Conservation (phyloP, 2,888 invertebrate genomes). For the Chloroclysta siterata region DNA sequence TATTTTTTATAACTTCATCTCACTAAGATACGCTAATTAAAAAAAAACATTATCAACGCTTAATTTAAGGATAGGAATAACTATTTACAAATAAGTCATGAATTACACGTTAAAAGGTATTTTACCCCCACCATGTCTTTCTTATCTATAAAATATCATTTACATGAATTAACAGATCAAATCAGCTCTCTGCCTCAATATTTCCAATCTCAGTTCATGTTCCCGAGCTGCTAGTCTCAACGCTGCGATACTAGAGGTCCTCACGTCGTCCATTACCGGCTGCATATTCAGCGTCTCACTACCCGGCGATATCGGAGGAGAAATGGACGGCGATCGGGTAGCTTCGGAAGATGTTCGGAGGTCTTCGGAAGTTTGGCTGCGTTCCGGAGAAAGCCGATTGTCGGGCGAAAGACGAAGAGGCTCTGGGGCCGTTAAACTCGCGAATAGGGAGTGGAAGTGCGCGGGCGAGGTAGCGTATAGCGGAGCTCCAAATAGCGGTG, state of each 20-base stretch:
- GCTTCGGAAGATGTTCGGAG: constrained; percentile 58
- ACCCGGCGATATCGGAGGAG: constrained; percentile 83
- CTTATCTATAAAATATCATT: neutral
- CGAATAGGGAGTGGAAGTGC: constrained; percentile 94
- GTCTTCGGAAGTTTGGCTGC: constrained; percentile 54
- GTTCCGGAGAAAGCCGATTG: constrained; percentile 67
- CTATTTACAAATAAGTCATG: constrained; percentile 11
- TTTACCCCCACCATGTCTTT: constrained; percentile 20
- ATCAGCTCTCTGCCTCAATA: constrained; percentile 89
- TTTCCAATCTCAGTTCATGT: constrained; percentile 93
- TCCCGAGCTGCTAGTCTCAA: constrained; percentile 94
- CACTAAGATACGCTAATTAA: constrained; percentile 1
- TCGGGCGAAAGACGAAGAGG: constrained; percentile 71
- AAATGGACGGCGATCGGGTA: constrained; percentile 72
- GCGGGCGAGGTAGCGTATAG: constrained; percentile 77
- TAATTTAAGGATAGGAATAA: constrained; percentile 3
- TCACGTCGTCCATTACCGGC: constrained; percentile 86
- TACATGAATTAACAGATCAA: constrained; percentile 66
- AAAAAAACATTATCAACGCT: constrained; percentile 8
- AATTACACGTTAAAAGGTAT: constrained; percentile 6
- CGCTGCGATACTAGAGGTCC: constrained; percentile 94
- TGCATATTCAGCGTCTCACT: constrained; percentile 78
- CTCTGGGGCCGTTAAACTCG: constrained; percentile 88
- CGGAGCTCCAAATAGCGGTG: constrained; percentile 72
- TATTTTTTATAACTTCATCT: neutral